phyloP scores from a whole-genome alignment of 2,797 vertebrate genomes.

The Gymnothorax reevesii region DNA sequence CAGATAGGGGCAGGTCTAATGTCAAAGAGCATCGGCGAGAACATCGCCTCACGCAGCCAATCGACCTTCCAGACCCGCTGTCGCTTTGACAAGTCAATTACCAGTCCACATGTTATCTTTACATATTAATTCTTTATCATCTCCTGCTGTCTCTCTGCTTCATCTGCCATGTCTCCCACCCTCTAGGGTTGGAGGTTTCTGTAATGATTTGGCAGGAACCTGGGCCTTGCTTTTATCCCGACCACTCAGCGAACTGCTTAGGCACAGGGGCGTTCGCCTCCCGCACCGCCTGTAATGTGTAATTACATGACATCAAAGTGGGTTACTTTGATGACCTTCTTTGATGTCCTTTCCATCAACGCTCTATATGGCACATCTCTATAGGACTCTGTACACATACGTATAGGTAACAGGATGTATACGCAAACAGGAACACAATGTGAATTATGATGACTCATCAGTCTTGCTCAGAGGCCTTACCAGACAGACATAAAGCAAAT shows the following conservation, averaged over 20 bases:
- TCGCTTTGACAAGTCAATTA: conserved; percentile 57
- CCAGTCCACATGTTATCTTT: conserved; percentile 55
- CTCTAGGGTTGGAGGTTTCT: not conserved
- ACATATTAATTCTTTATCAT: conserved; percentile 59
- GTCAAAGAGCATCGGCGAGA: not conserved
- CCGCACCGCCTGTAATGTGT: conserved; percentile 8
- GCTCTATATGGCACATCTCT: conserved; percentile 29
- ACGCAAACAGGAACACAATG: conserved; percentile 13
- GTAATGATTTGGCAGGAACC: conserved; percentile 19
- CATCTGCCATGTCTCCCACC: conserved; percentile 5
- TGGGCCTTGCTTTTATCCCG: conserved; percentile 24
- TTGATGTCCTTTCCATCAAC: conserved; percentile 46
- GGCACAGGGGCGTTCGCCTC: not conserved
- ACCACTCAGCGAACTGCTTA: conserved; percentile 6
- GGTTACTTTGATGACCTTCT: conserved; percentile 41
- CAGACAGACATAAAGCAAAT: not conserved
- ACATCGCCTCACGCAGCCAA: not conserved
- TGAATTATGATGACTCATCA: not conserved
- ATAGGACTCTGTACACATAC: conserved; percentile 9
- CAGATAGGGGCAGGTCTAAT: not conserved
- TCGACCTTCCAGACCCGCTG: conserved; percentile 22
- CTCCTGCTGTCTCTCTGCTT: conserved; percentile 36
- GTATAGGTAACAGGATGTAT: conserved; percentile 14
- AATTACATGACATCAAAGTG: conserved; percentile 30
- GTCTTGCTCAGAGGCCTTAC: not conserved